These are phyloP conservation scores for Acrocephalus scirpaceus DNA, from an alignment of 2,797 vertebrate species.

Conservation along the genomic window DNA sequence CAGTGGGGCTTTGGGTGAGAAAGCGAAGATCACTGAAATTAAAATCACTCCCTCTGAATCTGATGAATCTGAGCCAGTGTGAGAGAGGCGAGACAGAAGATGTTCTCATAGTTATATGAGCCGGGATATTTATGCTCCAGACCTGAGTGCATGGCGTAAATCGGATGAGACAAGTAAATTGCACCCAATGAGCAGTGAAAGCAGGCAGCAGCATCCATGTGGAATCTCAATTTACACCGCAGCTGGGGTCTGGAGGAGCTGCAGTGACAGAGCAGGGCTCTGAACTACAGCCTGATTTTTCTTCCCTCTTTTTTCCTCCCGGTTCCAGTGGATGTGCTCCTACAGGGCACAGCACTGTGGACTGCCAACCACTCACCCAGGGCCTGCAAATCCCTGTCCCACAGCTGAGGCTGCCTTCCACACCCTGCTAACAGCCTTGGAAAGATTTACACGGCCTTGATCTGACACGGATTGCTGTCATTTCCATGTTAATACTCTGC, in stretches of 20 bases:
- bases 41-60: neutral
- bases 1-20: neutral
- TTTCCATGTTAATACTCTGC: neutral
- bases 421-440: neutral
- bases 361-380: neutral
- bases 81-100: neutral
- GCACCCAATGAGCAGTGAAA: slow-evolving; percentile 57
- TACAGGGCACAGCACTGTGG: accelerated
- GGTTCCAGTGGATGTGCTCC: neutral
- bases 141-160: slow-evolving; percentile 32
- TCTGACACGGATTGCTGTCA: slow-evolving; percentile 13
- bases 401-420: neutral
- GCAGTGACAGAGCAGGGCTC: neutral
- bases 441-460: neutral
- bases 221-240: slow-evolving; percentile 64
- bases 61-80: neutral
- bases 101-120: neutral
- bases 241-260: slow-evolving; percentile 45
- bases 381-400: neutral
- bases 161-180: slow-evolving; percentile 65
- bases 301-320: neutral
- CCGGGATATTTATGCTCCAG: slow-evolving; percentile 52
- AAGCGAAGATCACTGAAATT: neutral
- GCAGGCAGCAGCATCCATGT: slow-evolving; percentile 49
- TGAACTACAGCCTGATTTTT: neutral